Conservation (phyloP, 2,888 invertebrate genomes). For the Cenopis cana region DNA sequence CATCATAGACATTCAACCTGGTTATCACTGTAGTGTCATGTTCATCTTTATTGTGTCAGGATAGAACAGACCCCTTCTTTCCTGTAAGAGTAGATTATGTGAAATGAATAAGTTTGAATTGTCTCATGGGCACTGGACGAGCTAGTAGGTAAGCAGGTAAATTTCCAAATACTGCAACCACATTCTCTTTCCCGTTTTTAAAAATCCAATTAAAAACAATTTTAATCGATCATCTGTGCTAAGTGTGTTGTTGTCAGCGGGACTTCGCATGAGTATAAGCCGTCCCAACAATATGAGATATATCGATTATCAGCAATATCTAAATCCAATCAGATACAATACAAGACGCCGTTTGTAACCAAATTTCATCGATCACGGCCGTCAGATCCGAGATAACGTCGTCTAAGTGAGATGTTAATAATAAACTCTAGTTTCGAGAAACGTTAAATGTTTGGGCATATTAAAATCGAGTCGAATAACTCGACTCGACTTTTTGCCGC, state of each 20-base stretch:
- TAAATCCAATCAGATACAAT: constrained; percentile 40
- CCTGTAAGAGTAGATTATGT: too few species aligned
- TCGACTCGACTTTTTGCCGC: too few species aligned
- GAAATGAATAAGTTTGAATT: too few species aligned
- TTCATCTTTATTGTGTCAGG: too few species aligned
- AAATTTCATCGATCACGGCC: constrained; percentile 58
- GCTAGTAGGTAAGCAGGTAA: too few species aligned
- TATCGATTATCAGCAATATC: constrained; percentile 33
- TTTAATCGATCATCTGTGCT: constrained; percentile 5
- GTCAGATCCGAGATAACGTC: constrained; percentile 66
- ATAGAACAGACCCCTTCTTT: too few species aligned
- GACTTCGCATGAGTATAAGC: neutral
- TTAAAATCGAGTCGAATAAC: too few species aligned
- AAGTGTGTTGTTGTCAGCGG: constrained; percentile 12
- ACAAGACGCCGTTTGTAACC: constrained; percentile 44
- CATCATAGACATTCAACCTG: too few species aligned
- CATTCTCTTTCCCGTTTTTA: neutral
- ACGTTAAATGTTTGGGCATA: constrained; percentile 1
- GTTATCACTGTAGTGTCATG: too few species aligned
- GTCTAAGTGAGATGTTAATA: constrained; percentile 52
- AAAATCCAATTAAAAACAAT: constrained; percentile 19
- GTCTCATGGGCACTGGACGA: too few species aligned
- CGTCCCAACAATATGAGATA: constrained; percentile 27
- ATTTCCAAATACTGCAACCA: neutral
- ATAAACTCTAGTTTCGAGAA: constrained; percentile 36